Conservation (phyloP, 2,113 vertebrate genomes). For the Brachyhypopomus occidentalis region DNA sequence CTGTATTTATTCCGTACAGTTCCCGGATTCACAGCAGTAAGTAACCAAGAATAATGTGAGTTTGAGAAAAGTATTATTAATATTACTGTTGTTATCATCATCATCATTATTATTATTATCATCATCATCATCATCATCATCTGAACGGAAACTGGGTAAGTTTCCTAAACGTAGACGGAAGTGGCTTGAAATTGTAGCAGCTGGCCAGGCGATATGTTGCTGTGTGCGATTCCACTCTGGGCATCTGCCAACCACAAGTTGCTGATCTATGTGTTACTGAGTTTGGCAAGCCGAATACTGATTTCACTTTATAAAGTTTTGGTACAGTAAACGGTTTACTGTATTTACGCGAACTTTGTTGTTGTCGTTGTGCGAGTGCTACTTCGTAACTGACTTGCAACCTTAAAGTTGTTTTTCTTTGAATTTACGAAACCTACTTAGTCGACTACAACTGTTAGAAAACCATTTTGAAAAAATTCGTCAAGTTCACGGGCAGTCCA, state of each 20-base stretch:
- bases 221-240: not conserved
- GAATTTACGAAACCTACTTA: no score
- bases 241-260: conserved; percentile 22
- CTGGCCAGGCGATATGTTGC: not conserved
- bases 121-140: not conserved
- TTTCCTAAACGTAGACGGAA: conserved; percentile 3
- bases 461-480: no score
- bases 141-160: not conserved
- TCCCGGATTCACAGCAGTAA: conserved; percentile 41
- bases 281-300: no score
- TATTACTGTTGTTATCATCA: not conserved
- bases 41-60: conserved; percentile 22
- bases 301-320: not conserved
- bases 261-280: not conserved
- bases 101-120: not conserved
- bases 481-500: no score
- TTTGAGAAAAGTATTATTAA: not conserved
- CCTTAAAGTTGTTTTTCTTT: no score
- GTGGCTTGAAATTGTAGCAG: not conserved
- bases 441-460: no score
- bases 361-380: no score
- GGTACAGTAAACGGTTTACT: not conserved
- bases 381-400: no score
- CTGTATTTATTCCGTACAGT: conserved; percentile 38
- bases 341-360: no score